Base-by-base conservation (phyloP, 2,113 vertebrate species). In the Esox niger region DNA sequence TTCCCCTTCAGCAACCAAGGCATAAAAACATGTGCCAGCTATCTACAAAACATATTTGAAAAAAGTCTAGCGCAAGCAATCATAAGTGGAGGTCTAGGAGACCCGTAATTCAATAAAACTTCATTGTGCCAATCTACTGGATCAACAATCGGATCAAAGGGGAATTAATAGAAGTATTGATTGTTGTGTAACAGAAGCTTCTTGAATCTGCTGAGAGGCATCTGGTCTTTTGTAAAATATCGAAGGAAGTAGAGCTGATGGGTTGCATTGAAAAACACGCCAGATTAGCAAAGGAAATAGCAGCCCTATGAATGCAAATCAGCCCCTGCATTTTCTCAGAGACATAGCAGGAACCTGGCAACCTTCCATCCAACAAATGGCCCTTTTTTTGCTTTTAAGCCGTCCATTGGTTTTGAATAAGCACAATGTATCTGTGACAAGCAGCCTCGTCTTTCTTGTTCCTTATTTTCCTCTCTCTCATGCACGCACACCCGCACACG, bases 331-430 rank as follows among this genome's bases (percentile, higher is more conserved):
- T 91, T 84, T 91, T 84, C 78, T 83, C 64, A 74, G 78, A 85
- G 88, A 83, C 79, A 79, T 87, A 87, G 79, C 71, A 81, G 87
- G 83, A 43, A 88, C 78, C 82, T 92, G 91, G 90, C 86, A 90
- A 74, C 64, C 81, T 62, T 87, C 83, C 84, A 79, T 88, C 85
- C 82, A 68, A 74, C 82, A 91, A 88, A 90, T 90, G 82, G 85
- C 79, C 82, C 84, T 88, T 88, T 86, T 90, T 87, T 91, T 91
- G 82, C 7, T 76, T 79, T 70, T 75, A 78, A 88, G 84, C 87
- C 90, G 84, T 71, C 80, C 64, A 79, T 81, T 91, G 91, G 78
- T 69, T 89, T 80, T 88, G 88, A 89, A 85, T 90, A 90, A 91
- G 89, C 79, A 86, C 86, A 91, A 91, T 89, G 80, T 72, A 64